Evolutionary conservation across 2,888 invertebrate genomes (phyloP).

Genomic region (Drosophila austrosaltans): DNA sequence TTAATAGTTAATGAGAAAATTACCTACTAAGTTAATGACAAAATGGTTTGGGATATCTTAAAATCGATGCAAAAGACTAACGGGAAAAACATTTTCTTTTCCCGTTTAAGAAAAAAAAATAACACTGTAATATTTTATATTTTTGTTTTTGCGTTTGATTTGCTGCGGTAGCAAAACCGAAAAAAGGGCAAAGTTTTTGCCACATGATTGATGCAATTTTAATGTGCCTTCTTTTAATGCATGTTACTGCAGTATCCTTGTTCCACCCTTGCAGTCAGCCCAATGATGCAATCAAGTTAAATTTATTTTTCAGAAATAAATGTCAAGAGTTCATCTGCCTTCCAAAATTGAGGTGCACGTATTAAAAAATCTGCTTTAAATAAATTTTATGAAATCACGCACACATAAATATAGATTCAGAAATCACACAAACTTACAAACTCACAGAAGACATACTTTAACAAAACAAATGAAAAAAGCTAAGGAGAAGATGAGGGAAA

Average conservation of each 20-base stretch:
- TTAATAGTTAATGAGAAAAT: too few relatives aligned
- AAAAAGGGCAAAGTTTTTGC: conserved; percentile 34
- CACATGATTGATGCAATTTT: conserved; percentile 80
- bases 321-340: neutral
- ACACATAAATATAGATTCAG: conserved; percentile 41
- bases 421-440: conserved; percentile 20
- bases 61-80: neutral
- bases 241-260: conserved; percentile 28
- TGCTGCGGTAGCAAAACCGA: conserved; percentile 10
- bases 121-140: neutral
- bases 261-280: neutral
- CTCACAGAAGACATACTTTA: conserved; percentile 23
- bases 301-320: conserved; percentile 12
- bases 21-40: neutral
- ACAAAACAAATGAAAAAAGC: conserved; percentile 21
- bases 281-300: conserved; percentile 10
- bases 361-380: conserved; percentile 51
- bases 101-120: neutral
- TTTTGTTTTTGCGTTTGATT: conserved; percentile 38
- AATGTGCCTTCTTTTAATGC: conserved; percentile 67
- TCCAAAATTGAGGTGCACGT: conserved; percentile 16
- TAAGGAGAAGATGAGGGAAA: conserved; percentile 28
- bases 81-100: neutral
- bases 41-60: neutral
- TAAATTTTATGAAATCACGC: conserved; percentile 47